phyloP scores from a whole-genome alignment of 2,888 invertebrate genomes.

The Athrips mouffetella region DNA sequence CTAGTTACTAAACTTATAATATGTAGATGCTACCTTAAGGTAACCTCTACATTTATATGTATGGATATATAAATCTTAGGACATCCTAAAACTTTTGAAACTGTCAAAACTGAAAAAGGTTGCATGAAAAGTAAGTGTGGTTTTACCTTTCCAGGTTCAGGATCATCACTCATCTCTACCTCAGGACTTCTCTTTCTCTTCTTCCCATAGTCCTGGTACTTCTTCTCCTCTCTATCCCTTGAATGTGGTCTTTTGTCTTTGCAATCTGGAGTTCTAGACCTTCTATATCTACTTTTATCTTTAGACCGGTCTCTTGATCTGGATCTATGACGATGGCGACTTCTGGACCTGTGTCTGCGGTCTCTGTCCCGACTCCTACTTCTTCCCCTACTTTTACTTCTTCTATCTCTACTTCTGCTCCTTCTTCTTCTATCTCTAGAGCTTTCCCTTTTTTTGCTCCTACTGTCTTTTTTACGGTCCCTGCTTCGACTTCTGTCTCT shows the following conservation, averaged over 20 bases:
- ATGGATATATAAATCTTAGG: no score
- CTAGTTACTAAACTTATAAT: no score
- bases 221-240: slow-evolving; percentile 41
- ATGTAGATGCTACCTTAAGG: background rate
- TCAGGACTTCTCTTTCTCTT: slow-evolving; percentile 69
- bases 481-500: slow-evolving; percentile 43
- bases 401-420: slow-evolving; percentile 34
- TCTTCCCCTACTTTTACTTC: slow-evolving; percentile 37
- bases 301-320: slow-evolving; percentile 37
- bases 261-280: slow-evolving; percentile 35
- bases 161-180: slow-evolving; percentile 82
- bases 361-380: slow-evolving; percentile 39
- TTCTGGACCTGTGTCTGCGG: slow-evolving; percentile 42
- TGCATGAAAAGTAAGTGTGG: no score
- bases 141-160: slow-evolving; percentile 85
- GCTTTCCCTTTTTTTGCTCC: slow-evolving; percentile 40
- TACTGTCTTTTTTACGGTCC: slow-evolving; percentile 42
- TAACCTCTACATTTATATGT: no score
- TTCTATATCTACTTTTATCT: slow-evolving; percentile 31
- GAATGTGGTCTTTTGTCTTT: slow-evolving; percentile 33
- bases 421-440: slow-evolving; percentile 41
- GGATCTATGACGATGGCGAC: slow-evolving; percentile 43
- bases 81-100: no score
- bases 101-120: no score
- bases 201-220: slow-evolving; percentile 49